Base-by-base conservation (phyloP, 1,140 invertebrate genomes). In the Dendroctonus ponderosae region DNA sequence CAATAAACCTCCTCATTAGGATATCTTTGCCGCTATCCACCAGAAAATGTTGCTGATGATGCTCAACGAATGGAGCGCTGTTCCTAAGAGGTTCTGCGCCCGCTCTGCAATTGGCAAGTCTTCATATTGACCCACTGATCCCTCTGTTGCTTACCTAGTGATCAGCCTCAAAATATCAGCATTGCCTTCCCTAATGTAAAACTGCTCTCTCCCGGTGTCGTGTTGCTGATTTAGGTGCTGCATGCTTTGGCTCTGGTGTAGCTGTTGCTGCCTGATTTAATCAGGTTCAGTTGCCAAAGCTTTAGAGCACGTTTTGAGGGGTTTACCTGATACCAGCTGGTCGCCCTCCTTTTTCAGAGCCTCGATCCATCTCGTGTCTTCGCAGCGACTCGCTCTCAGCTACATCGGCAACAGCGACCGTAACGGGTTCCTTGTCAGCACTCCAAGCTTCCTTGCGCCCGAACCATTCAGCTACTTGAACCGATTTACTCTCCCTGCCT, bases 131-230 rank as follows among this genome's bases (percentile, higher is more conserved):
- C 7, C 7, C 11, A 12, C 6, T 12, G 3, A n/a, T 15, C 6
- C 50, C 3, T 11, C 50, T 51, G 11, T 51, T 8, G 39, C 39
- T 37, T 66, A 67, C 73, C 90, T 82, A 0, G 90, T 91, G 38
- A 91, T 86, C n/a, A 93, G 78, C 67, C 90, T 81, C 49, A 93
- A 78, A 54, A 93, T 90, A 80, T 92, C 91, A 0, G 90, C 87
- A 71, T 91, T 91, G 0, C 91, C 91, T 73, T 92, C 90, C 72
- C 90, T 85, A 26, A 90, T 90, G 74, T 89, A 77, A n/a, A 92
- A 85, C 71, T 89, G 87, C 70, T 91, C 89, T 43, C 89, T 79
- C 14, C 81, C 82, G 12, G 50, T 57, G 54, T 74, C 73, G 11
- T 70, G 58, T 37, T 71, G 67, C 37, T 50, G 9, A 7, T 52